Evolutionary conservation across 2,888 invertebrate genomes (phyloP), one percentile per base, ranked within the genome.

Genomic region (Acholoe squamosa): DNA sequence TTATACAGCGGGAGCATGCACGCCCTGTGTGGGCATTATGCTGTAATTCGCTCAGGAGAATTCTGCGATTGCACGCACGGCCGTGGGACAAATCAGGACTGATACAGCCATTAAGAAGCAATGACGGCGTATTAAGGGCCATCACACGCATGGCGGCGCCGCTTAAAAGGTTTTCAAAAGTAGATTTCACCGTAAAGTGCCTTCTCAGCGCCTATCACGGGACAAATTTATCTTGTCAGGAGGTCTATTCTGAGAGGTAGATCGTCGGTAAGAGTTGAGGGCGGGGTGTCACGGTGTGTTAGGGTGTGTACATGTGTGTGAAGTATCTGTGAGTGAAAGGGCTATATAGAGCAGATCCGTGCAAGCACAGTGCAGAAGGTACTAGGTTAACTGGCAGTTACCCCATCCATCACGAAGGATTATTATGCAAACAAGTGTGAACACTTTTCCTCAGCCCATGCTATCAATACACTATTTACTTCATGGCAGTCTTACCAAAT

Each of bases 91-190:
- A 86, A 86, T 86, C 52, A 54, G 56, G 86, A 86, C 86, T 86
- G 86, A 86, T 86, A 86, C 56, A 54, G 86, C 86, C 86, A 86
- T 86, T 86, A 86, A 86, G 86, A 54, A 54, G 86, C 86, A 86
- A 86, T 86, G 33, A n/a, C 54, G 54, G 19, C 54, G 86, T 52
- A 86, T 86, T 86, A 86, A 86, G 86, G 86, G 56, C 54, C 86
- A 86, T 86, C 86, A 54, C 86, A 86, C 56, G 86, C 86, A 86
- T 86, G 86, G 33, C 25, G 22, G 54, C 25, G 25, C 86, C 56
- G 86, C 86, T 86, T 86, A 86, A 86, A 86, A 86, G 86, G 86
- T 86, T 86, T 86, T 86, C 54, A 86, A 86, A 86, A 86, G 56
- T 86, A 86, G 86, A 86, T 86, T 86, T 56, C 86, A 54, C 86